phyloP scores from a whole-genome alignment of 1,140 invertebrate species.

The Lethrus apterus region DNA sequence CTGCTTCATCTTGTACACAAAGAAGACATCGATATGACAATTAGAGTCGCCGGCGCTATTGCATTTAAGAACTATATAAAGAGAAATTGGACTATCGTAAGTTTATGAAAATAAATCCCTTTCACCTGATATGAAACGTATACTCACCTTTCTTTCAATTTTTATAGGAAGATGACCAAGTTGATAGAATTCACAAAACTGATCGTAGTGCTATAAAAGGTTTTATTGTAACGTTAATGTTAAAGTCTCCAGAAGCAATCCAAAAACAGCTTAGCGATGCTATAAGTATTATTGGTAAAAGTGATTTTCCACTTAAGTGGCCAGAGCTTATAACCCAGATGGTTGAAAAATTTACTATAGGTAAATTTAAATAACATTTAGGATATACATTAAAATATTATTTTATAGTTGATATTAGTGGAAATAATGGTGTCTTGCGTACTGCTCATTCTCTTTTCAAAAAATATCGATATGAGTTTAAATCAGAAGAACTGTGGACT shows the following conservation, averaged over 20 bases:
- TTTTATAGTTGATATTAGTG: conserved; percentile 75
- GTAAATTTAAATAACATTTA: conserved; percentile 31
- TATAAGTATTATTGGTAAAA: conserved; percentile 87
- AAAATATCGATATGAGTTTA: conserved; percentile 92
- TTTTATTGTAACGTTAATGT: conserved; percentile 86
- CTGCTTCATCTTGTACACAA: conserved; percentile 80
- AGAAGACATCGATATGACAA: conserved; percentile 65
- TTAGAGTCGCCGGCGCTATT: conserved; percentile 81
- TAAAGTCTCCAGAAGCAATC: conserved; percentile 80
- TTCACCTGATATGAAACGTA: not conserved
- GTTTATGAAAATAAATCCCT: conserved; percentile 33
- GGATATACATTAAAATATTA: not conserved
- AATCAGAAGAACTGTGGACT: conserved; percentile 87
- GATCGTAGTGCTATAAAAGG: conserved; percentile 78
- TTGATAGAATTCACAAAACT: conserved; percentile 70
- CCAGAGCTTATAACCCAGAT: conserved; percentile 81
- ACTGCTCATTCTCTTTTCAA: conserved; percentile 96
- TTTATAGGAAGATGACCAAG: conserved; percentile 66
- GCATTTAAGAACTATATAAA: conserved; percentile 97
- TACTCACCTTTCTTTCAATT: not conserved
- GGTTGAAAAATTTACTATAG: conserved; percentile 83
- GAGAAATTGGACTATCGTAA: conserved; percentile 86
- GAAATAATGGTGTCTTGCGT: conserved; percentile 90
- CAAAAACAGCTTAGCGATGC: conserved; percentile 95
- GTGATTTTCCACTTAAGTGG: conserved; percentile 95